Evolutionary conservation across 2,797 vertebrate genomes (phyloP).

Genomic region (Chaetophractus vellerosus): DNA sequence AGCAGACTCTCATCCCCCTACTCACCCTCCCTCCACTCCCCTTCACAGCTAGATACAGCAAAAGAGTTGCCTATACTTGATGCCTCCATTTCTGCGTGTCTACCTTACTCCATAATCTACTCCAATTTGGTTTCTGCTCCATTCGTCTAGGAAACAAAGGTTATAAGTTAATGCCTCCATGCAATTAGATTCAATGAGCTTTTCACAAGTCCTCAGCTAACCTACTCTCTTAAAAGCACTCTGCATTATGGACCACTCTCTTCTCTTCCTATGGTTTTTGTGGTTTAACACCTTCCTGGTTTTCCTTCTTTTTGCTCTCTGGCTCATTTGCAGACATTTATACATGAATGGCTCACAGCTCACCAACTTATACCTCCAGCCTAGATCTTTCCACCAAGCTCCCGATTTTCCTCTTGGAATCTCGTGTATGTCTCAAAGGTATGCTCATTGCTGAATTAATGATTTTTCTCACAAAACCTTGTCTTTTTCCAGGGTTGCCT

Average conservation of each 20-base stretch:
- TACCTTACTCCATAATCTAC: not conserved
- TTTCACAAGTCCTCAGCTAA: not conserved
- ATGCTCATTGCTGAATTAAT: constrained; percentile 8
- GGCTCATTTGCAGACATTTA: constrained; percentile 21
- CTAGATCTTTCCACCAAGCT: constrained; percentile 40
- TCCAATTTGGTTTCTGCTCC: not conserved
- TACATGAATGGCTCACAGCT: not conserved
- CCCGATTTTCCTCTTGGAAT: not conserved
- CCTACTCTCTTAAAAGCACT: not conserved
- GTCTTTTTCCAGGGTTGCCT: constrained; percentile 1
- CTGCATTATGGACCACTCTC: not conserved
- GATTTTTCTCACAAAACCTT: constrained; percentile 3
- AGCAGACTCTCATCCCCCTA: not conserved
- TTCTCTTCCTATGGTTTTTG: not conserved
- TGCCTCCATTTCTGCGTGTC: not conserved
- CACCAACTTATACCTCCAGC: not conserved
- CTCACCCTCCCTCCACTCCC: not conserved
- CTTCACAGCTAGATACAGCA: not conserved
- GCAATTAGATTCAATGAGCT: not conserved
- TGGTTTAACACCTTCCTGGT: not conserved
- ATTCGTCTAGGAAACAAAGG: not conserved
- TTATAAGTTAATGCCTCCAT: not conserved
- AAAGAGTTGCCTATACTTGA: not conserved
- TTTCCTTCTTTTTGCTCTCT: not conserved
- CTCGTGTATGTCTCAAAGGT: constrained; percentile 34